Evolutionary conservation across 1,140 invertebrate species (phyloP).

Genomic region (Rhopalosiphum maidis): DNA sequence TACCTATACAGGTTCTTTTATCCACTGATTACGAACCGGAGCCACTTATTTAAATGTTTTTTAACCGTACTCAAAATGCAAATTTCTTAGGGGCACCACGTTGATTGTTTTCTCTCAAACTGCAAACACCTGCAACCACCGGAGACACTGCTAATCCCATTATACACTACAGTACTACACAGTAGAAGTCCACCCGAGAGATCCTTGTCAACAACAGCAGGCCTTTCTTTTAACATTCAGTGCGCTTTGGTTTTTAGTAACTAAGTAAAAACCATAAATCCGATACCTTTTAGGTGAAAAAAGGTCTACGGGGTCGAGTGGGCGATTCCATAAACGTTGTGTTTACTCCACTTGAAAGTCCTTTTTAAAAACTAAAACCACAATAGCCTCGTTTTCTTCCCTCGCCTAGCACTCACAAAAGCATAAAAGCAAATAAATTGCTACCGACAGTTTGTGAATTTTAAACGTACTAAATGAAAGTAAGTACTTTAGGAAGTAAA

Average conservation of each 20-base stretch:
- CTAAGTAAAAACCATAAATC: constrained; percentile 38
- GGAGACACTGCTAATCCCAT: constrained; percentile 27
- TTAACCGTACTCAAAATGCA: constrained; percentile 56
- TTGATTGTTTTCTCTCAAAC: constrained; percentile 46
- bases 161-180: background rate
- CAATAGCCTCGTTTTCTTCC: background rate
- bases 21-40: constrained; percentile 30
- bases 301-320: constrained; percentile 45
- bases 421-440: constrained; percentile 37
- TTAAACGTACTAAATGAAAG: background rate
- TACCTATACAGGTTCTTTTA: background rate
- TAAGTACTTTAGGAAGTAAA: background rate
- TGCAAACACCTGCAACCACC: background rate
- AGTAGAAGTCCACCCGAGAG: background rate
- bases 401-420: background rate
- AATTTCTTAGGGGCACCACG: constrained; percentile 21
- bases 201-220: constrained; percentile 8
- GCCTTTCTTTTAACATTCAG: constrained; percentile 28
- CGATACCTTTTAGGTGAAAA: constrained; percentile 35
- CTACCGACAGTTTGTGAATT: constrained; percentile 16
- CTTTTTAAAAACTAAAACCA: constrained; percentile 45
- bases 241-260: background rate
- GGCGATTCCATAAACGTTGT: constrained; percentile 32
- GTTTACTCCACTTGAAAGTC: constrained; percentile 7
- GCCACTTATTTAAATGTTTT: constrained; percentile 47